phyloP scores from a whole-genome alignment of 1,140 invertebrate genomes.

The Helicoverpa zea region DNA sequence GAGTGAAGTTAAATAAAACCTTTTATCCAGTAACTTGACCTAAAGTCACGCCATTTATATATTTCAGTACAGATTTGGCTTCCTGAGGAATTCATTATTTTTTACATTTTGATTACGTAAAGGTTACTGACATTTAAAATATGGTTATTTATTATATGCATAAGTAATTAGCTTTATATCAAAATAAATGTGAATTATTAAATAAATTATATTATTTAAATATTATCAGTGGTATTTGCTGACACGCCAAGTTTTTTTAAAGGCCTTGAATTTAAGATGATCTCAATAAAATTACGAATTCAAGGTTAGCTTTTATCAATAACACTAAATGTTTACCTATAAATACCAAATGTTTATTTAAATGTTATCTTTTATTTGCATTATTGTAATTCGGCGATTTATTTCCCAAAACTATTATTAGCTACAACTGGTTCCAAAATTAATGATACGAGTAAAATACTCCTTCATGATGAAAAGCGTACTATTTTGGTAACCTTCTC shows the following conservation, averaged over 20 bases:
- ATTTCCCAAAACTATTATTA: too few species aligned
- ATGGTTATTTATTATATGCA: not conserved
- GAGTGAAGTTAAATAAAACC: too few species aligned
- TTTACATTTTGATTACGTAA: not conserved
- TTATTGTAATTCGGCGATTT: too few species aligned
- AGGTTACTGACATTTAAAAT: constrained; percentile 6
- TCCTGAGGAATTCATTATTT: not conserved
- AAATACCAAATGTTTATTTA: too few species aligned
- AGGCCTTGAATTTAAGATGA: not conserved
- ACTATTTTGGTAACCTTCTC: too few species aligned
- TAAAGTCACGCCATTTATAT: not conserved
- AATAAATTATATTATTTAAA: not conserved
- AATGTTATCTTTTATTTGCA: too few species aligned
- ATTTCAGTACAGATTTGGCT: not conserved
- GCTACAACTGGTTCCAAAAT: too few species aligned
- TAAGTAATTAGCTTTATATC: not conserved
- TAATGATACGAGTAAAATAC: too few species aligned
- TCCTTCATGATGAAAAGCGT: too few species aligned
- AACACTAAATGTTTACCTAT: too few species aligned
- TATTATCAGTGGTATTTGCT: not conserved
- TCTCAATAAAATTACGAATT: not conserved
- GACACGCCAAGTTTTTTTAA: not conserved
- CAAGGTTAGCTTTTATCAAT: too few species aligned
- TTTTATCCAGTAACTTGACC: not conserved
- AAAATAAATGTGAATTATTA: not conserved